Conservation (phyloP, 2,888 invertebrate species). For the Temnothorax rugatulus region DNA sequence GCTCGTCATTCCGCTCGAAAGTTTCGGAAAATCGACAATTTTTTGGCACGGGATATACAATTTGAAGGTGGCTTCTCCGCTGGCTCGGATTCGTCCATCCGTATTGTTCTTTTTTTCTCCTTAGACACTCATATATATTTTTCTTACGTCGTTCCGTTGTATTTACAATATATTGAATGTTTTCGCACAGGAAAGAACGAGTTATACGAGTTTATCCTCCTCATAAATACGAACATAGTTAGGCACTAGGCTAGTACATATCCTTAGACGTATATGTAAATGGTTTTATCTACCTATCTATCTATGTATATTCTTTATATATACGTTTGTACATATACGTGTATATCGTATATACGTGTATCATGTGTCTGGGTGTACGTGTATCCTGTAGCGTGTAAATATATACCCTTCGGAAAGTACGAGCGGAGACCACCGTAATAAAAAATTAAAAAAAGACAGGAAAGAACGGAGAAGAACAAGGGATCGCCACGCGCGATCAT, state of each 20-base stretch:
- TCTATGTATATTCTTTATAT: constrained; percentile 45
- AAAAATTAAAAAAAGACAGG: not conserved
- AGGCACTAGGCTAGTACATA: constrained; percentile 76
- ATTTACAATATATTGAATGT: constrained; percentile 79
- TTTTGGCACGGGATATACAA: constrained; percentile 57
- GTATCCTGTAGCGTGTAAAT: constrained; percentile 48
- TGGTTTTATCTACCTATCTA: constrained; percentile 59
- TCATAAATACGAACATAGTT: constrained; percentile 80
- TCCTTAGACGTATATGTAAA: constrained; percentile 67
- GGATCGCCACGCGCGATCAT: constrained; percentile 18
- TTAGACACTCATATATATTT: constrained; percentile 83
- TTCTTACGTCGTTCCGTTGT: constrained; percentile 78
- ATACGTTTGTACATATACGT: constrained; percentile 66
- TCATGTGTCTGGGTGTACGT: constrained; percentile 56
- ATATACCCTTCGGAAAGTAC: constrained; percentile 56
- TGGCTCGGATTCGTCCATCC: constrained; percentile 74
- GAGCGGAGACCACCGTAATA: constrained; percentile 38
- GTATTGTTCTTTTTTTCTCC: constrained; percentile 65
- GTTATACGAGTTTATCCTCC: constrained; percentile 70
- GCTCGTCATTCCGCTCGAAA: not conserved
- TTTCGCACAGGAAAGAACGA: constrained; percentile 70
- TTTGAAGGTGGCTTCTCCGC: constrained; percentile 81
- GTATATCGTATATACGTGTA: constrained; percentile 61
- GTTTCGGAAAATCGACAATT: constrained; percentile 13
- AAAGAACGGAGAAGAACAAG: constrained; percentile 9